Percentiles rank a stretch among this genome's conserved stretches.
These are phyloP conservation scores for Drosophila elegans DNA, from an alignment of 1,140 invertebrate species.

Conservation along the genomic window DNA sequence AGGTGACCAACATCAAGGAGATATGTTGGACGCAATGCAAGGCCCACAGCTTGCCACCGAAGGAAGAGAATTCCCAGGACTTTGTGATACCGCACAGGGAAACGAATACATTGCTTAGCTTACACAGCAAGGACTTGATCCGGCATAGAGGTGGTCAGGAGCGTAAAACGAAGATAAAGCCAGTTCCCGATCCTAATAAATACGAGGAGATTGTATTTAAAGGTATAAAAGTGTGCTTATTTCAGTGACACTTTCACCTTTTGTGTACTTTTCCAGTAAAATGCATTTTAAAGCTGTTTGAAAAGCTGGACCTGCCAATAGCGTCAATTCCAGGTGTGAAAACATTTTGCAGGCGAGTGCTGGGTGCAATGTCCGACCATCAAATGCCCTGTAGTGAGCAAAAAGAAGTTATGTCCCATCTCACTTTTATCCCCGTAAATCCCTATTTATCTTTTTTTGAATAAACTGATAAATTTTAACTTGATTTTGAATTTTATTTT, in stretches of 20 bases:
- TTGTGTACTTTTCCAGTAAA: conserved; percentile 11
- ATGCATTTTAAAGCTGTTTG: conserved; percentile 15
- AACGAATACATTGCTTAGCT: neutral
- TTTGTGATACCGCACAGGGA: neutral
- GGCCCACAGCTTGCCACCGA: neutral
- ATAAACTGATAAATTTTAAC: neutral
- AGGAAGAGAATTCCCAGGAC: neutral
- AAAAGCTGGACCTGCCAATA: conserved; percentile 10
- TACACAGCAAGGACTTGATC: neutral
- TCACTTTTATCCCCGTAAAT: neutral
- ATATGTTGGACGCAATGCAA: conserved; percentile 34
- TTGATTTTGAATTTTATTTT: too few relatives aligned
- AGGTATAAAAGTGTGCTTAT: neutral
- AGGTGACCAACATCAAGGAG: conserved; percentile 21
- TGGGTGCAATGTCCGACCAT: conserved; percentile 6
- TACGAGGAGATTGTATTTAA: conserved; percentile 1
- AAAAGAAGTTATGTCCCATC: neutral
- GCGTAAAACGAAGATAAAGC: too few relatives aligned
- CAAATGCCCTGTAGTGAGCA: neutral
- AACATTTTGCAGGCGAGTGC: conserved; percentile 18
- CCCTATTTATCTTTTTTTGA: conserved; percentile 9
- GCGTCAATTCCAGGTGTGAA: conserved; percentile 17
- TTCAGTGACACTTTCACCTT: neutral
- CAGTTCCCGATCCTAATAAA: neutral
- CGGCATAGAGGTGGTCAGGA: neutral